Percentiles rank a stretch among this genome's conserved stretches.
Evolutionary conservation across 2,888 invertebrate species (phyloP).

Genomic region (Parthenolecanium corni): DNA sequence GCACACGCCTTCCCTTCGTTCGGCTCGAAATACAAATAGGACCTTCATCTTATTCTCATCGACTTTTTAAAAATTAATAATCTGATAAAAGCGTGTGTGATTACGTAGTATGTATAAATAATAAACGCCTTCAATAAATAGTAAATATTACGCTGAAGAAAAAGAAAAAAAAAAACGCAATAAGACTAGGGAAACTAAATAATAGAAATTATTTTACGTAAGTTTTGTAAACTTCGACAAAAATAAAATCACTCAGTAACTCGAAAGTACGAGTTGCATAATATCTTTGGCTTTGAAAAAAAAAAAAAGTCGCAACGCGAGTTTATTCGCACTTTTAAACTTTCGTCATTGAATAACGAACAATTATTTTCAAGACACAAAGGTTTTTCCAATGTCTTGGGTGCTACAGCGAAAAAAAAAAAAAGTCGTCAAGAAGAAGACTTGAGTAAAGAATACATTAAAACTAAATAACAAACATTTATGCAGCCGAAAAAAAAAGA

Average conservation of each 20-base stretch:
- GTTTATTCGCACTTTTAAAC: too few species aligned
- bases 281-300: not conserved
- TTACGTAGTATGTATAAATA: not conserved
- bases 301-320: too few species aligned
- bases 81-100: slow-evolving; percentile 3
- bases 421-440: not conserved
- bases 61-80: too few species aligned
- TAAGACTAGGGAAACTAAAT: slow-evolving; percentile 3
- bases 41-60: too few species aligned
- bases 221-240: too few species aligned
- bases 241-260: too few species aligned
- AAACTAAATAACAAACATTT: slow-evolving; percentile 16
- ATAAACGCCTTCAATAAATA: slow-evolving; percentile 1
- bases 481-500: not conserved
- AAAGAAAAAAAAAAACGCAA: slow-evolving; percentile 10
- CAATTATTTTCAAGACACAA: not conserved
- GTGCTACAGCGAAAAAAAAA: not conserved
- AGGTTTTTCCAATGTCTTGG: not conserved
- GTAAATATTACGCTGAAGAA: slow-evolving; percentile 9
- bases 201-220: not conserved
- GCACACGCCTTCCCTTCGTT: too few species aligned
- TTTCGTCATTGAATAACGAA: not conserved
- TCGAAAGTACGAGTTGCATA: not conserved
- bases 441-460: slow-evolving; percentile 6
- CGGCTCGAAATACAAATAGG: too few species aligned